Evolutionary conservation across 92 coral and sea anemone genomes (phyloP), one percentile per base, ranked within the genome.

Genomic region (Nematostella vectensis): DNA sequence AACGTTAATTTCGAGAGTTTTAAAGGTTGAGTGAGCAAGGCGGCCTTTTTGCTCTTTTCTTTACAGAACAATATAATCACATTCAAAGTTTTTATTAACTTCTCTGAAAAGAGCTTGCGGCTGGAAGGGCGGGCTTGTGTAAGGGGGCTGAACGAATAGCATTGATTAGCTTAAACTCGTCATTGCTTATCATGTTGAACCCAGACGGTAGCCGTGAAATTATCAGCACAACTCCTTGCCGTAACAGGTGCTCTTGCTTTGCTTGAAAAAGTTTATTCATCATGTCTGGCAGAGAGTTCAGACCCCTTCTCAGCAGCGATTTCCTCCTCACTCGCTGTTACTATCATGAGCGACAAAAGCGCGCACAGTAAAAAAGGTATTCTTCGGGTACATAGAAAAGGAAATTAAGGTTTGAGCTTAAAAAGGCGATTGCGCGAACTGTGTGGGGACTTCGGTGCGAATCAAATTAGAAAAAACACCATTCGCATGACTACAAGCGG

Each of bases 331-430:
- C 69, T 66, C 74, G 25, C 47, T 78, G 75, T 56, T 61, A 29
- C 40, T 51, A 68, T 91, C 82, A 89, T 82, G 61, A 17, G 40
- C 18, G 39, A 54, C 71, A 88, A 91, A 59, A 61, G 75, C 80
- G 61, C 48, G 62, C 73, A 65, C 77, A 80, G 76, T 64, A 74
- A 83, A 82, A 77, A 70, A 63, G 76, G 64, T 81, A 91, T 91
- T 91, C 79, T 86, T 68, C 63, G 67, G 61, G 68, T 47, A 93
- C 94, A 83, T 70, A 77, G 58, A 47, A 83, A 83, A 93, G 99
- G 86, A 93, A 93, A 86, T 93, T 86, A 82, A 93, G 74, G 88
- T 86, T 93, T 93, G 82, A 67, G 82, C 49, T 75, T 83, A 83
- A 82, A n/a, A n/a, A n/a, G n/a, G n/a, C n/a, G n/a, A n/a, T n/a